Base-by-base conservation (phyloP, 1,140 invertebrate species). In the Leptinotarsa texana region DNA sequence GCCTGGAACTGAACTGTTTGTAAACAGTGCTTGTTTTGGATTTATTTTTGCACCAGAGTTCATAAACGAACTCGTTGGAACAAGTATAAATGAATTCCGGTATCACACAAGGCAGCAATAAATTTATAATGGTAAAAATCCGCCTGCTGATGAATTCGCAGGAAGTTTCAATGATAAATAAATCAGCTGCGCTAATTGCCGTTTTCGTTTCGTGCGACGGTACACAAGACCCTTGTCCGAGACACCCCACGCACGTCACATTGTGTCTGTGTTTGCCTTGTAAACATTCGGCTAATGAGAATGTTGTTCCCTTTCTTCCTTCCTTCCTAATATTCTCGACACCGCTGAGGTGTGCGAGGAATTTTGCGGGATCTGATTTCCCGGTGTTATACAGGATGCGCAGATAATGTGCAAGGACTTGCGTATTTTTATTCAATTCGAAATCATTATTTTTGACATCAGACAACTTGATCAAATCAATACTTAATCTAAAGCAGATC, bases 111-210 rank as follows among this genome's bases (percentile, higher is more conserved):
- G n/a, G 6, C 51, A 48, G 51, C 69, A 61, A 62, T 72, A 62
- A 72, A 72, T 72, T 27, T 72, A 24, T 72, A 72, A 72, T 62
- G 57, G 24, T 15, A 72, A 72, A 72, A 72, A 63, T 72, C 69
- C 69, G 69, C 51, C 24, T 6, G 24, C 51, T n/a, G 57, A 24
- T 27, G 22, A 63, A 72, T 69, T 72, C 57, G 57, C 51, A 72
- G 69, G 69, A 72, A 72, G 69, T 72, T 72, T 72, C 69, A 72
- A 72, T 72, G 47, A 72, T 72, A 27, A 72, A 72, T 72, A 72
- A 62, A 72, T 72, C 69, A 48, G 21, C 51, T 27, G 21, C 17
- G 17, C 47, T 62, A 72, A 72, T 72, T 62, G 69, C 69, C 69
- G 49, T 62, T 62, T 51, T 27, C 57, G 69, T 61, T 72, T 47